Conservation (phyloP, 2,113 vertebrate genomes). For the Felis chaus region DNA sequence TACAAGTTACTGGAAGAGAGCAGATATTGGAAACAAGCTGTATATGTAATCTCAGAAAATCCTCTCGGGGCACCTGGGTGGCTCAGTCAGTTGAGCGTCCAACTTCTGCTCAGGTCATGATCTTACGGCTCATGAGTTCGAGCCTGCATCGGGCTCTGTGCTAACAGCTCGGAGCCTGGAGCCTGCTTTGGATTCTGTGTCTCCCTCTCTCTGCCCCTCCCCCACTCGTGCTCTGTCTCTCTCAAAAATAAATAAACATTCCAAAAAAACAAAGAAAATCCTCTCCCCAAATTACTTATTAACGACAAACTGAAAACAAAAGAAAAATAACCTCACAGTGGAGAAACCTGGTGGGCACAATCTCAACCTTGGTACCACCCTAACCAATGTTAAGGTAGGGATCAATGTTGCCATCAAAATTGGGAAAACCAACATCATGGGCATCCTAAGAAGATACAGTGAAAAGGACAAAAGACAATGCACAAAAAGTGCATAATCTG, state of each 20-base stretch:
- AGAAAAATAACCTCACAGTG: neutral
- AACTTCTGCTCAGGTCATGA: too few species aligned
- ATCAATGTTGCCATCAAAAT: neutral
- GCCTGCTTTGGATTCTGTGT: too few species aligned
- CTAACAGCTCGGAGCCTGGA: too few species aligned
- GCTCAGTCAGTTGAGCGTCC: too few species aligned
- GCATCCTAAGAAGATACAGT: neutral
- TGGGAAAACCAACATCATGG: neutral
- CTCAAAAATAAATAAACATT: too few species aligned
- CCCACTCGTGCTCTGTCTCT: too few species aligned
- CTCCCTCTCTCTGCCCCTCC: too few species aligned
- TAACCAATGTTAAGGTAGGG: neutral
- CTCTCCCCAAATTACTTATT: neutral
- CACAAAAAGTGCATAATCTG: rapidly evolving
- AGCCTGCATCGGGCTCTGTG: too few species aligned
- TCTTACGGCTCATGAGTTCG: rapidly evolving
- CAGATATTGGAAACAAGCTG: neutral
- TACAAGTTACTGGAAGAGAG: neutral
- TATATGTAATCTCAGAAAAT: neutral
- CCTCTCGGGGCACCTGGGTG: neutral
- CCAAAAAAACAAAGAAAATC: neutral
- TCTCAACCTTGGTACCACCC: neutral
- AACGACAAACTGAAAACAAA: neutral
- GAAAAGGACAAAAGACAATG: neutral
- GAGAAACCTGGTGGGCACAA: neutral